Percentiles rank a stretch among this genome's conserved stretches.
These are phyloP conservation scores for Heliothis peltigera DNA, from an alignment of 2,888 invertebrate species.

Conservation along the genomic window DNA sequence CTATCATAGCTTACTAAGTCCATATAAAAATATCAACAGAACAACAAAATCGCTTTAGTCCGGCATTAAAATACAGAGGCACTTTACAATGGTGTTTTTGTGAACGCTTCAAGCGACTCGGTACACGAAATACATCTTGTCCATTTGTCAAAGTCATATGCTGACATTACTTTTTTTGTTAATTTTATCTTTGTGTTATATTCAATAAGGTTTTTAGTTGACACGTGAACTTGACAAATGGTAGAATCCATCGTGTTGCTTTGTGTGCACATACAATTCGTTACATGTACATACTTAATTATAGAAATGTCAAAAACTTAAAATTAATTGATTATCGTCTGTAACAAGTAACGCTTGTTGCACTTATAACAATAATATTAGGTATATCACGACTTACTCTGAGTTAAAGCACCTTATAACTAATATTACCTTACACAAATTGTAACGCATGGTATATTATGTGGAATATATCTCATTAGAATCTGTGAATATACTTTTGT, in stretches of 20 bases:
- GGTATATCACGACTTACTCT: constrained; percentile 83
- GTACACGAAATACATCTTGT: constrained; percentile 39
- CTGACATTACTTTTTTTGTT: constrained; percentile 35
- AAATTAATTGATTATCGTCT: constrained; percentile 67
- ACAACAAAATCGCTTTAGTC: constrained; percentile 59
- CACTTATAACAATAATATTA: constrained; percentile 73
- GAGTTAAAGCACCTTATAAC: constrained; percentile 87
- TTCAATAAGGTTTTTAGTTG: constrained; percentile 46
- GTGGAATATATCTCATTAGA: constrained; percentile 76
- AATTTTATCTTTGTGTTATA: constrained; percentile 43
- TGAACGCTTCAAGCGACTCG: constrained; percentile 57
- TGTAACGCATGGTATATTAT: constrained; percentile 75
- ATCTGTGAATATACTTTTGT: constrained; percentile 80
- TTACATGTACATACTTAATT: constrained; percentile 54
- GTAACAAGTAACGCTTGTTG: constrained; percentile 64
- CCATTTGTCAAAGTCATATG: constrained; percentile 58
- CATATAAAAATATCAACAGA: constrained; percentile 64
- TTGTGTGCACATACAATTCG: constrained; percentile 57
- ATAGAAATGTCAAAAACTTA: constrained; percentile 66
- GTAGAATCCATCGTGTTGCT: constrained; percentile 46
- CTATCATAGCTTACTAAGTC: constrained; percentile 49
- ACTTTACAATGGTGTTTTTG: constrained; percentile 63
- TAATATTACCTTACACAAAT: constrained; percentile 74
- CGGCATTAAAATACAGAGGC: constrained; percentile 63
- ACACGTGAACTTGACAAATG: constrained; percentile 57